Base-by-base conservation (phyloP, 2,888 invertebrate species). In the Perdita meconis region DNA sequence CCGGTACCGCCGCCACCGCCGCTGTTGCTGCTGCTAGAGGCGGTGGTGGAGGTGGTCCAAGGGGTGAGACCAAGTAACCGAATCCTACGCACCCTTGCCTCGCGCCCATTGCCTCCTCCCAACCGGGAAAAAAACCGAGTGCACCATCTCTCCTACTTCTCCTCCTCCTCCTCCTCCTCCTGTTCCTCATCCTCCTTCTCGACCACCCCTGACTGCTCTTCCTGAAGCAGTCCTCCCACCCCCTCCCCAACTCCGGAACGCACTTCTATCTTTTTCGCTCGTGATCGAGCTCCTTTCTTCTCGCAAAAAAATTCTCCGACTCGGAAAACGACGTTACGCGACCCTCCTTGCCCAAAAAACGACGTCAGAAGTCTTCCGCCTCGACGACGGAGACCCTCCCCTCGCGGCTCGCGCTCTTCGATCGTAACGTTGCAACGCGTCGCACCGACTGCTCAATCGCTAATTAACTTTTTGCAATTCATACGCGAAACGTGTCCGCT, bases 11-110 rank as follows among this genome's bases (percentile, higher is more conserved):
- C 65, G 66, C 60, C 74, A 40, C 64, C 68, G 75, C 57, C 55
- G 67, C 50, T 63, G 82, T 50, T 71, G 68, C 69, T 65, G 83
- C 71, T 71, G 81, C 82, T 81, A 75, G 71, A 80, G 74, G 74
- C 77, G 69, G 69, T 44, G 75, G 79, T 79, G 75, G 83, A 76
- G 80, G 84, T 83, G 85, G 85, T 86, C 82, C 84, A 78, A 86
- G 86, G 86, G 86, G 88, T 85, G 89, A 88, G 90, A 87, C 88
- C 90, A 89, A 92, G 92, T 92, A 91, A 92, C 91, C 91, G 91
- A 92, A 91, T 91, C 91, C 90, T 88, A 89, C 89, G 89, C 90
- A 89, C 89, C 89, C 90, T 87, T 87, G 86, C 88, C 84, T 88
- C 87, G 81, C 83, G 78, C 83, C 85, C 81, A 78, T 72, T 74